A percentile compares a stretch with the other conserved stretches of the same genome.
Evolutionary conservation across 2,113 vertebrate species (phyloP).

Genomic region (Podocnemis expansa): DNA sequence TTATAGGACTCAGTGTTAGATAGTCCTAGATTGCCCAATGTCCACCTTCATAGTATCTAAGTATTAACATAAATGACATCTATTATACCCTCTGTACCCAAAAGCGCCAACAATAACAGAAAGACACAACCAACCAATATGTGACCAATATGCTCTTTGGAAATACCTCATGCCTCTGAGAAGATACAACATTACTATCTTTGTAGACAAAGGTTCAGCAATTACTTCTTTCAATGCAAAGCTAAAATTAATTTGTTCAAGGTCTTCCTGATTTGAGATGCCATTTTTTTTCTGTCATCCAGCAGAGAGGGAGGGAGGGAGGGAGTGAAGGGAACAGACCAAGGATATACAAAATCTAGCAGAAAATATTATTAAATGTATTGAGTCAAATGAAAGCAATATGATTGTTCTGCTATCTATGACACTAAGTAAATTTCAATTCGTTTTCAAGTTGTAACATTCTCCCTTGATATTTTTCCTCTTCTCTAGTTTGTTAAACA

Average conservation of each 20-base stretch:
- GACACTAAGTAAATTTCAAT: background rate
- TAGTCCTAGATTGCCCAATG: background rate
- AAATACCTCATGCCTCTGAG: background rate
- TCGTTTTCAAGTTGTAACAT: background rate
- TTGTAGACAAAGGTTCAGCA: background rate
- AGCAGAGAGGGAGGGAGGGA: background rate
- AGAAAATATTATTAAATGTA: background rate
- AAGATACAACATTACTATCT: background rate
- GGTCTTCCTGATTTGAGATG: background rate
- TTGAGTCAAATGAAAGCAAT: background rate
- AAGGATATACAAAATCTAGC: background rate
- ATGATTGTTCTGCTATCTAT: background rate
- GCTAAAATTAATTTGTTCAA: background rate
- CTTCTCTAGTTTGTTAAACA: background rate
- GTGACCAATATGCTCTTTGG: background rate
- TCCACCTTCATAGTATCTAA: background rate
- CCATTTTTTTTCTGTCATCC: accelerated
- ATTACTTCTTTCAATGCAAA: background rate
- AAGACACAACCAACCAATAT: no score
- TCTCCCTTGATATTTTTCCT: background rate
- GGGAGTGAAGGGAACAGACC: background rate
- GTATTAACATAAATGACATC: accelerated
- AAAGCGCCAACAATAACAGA: background rate
- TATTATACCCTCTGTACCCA: background rate
- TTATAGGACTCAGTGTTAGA: background rate